Evolutionary conservation across 2,113 vertebrate genomes (phyloP).

Genomic region (Alethe diademata): DNA sequence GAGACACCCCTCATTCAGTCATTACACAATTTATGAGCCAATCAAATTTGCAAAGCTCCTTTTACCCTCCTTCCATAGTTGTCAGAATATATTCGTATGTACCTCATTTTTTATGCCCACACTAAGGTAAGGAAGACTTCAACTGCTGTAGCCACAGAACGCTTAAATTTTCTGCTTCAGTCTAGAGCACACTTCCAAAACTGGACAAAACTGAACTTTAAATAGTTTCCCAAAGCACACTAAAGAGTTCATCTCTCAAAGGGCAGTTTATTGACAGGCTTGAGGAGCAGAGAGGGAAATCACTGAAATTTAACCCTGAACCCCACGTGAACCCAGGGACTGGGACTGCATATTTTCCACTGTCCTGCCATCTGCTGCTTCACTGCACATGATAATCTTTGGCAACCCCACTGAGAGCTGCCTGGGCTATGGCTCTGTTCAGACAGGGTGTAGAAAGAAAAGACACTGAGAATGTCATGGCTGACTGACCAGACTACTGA

Average conservation of each 20-base stretch:
- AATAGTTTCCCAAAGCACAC: not conserved
- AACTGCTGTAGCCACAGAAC: not conserved
- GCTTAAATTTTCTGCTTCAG: not conserved
- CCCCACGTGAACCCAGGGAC: slow-evolving; percentile 69
- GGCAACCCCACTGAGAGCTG: slow-evolving; percentile 74
- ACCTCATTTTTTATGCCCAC: not conserved
- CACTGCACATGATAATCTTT: slow-evolving; percentile 63
- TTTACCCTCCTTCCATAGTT: not conserved
- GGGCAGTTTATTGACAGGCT: not conserved
- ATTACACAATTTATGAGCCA: not conserved
- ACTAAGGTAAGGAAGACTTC: not conserved
- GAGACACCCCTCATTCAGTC: not conserved
- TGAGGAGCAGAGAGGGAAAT: not conserved
- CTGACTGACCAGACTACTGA: slow-evolving; percentile 74
- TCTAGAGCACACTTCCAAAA: not conserved
- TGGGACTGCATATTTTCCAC: slow-evolving; percentile 57
- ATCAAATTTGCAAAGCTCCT: not conserved
- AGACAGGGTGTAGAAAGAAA: slow-evolving; percentile 78
- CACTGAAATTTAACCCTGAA: slow-evolving; percentile 73
- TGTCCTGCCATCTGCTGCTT: slow-evolving; percentile 67
- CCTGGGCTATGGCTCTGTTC: slow-evolving; percentile 69
- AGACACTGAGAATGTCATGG: slow-evolving; percentile 79
- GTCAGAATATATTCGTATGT: not conserved
- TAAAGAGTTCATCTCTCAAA: not conserved
- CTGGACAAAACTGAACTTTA: not conserved